Evolutionary conservation across 2,888 invertebrate species (phyloP).

Genomic region (Sesia apiformis): DNA sequence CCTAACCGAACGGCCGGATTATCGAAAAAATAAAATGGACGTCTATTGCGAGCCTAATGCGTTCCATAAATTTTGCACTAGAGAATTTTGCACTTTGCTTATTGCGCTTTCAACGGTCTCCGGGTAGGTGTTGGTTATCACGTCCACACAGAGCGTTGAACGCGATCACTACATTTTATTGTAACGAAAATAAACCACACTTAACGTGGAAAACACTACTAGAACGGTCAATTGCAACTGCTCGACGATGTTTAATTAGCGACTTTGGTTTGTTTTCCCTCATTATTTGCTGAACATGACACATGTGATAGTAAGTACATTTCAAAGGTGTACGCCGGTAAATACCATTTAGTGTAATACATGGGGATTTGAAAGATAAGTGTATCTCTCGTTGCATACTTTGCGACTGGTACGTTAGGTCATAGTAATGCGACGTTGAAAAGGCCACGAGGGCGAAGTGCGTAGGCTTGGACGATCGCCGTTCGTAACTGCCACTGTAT

Average conservation of each 20-base stretch:
- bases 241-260: constrained; percentile 20
- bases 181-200: constrained; percentile 21
- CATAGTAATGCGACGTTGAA: background rate
- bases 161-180: constrained; percentile 6
- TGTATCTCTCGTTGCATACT: too few species aligned
- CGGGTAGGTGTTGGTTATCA: constrained; percentile 10
- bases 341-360: too few species aligned
- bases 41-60: too few species aligned
- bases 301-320: too few species aligned
- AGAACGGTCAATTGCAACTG: constrained; percentile 20
- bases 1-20: too few species aligned
- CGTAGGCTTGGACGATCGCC: background rate
- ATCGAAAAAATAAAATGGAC: too few species aligned
- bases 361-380: too few species aligned
- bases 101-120: background rate
- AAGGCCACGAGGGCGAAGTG: background rate
- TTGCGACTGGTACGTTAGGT: background rate
- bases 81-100: too few species aligned
- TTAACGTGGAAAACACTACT: constrained; percentile 20
- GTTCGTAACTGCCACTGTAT: constrained; percentile 43
- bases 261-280: constrained; percentile 6
- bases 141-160: background rate
- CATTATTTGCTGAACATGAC: too few species aligned
- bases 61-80: too few species aligned
- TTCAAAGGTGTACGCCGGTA: too few species aligned